Evolutionary conservation across 2,888 invertebrate species (phyloP).

Genomic region (Drosophila algonquin): DNA sequence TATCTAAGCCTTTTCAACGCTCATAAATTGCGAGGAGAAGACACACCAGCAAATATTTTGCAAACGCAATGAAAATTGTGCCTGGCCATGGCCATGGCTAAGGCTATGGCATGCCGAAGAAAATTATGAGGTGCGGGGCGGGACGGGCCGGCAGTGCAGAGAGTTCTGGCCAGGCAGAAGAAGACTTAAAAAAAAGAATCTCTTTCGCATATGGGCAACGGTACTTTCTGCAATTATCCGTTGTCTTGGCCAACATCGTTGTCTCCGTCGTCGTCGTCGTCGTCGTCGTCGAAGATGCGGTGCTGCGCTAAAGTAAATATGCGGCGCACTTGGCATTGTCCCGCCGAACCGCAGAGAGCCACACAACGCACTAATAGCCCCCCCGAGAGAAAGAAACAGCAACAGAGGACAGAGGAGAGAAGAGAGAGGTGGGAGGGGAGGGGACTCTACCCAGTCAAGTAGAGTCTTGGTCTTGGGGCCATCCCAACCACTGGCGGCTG

Average conservation of each 20-base stretch:
- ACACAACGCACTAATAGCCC: constrained; percentile 75
- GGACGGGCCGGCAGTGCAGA: not conserved
- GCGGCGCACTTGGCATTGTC: constrained; percentile 77
- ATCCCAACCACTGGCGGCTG: constrained; percentile 50
- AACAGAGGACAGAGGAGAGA: not conserved
- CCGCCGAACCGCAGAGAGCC: constrained; percentile 35
- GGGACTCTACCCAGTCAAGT: constrained; percentile 25
- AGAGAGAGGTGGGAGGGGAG: constrained; percentile 3
- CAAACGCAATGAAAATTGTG: constrained; percentile 64
- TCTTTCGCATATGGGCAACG: constrained; percentile 75
- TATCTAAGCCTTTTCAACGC: constrained; percentile 79
- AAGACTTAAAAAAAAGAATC: constrained; percentile 45
- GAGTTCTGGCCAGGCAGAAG: constrained; percentile 1
- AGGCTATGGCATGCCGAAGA: constrained; percentile 46
- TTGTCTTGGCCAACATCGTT: constrained; percentile 52
- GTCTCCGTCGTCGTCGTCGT: constrained; percentile 17
- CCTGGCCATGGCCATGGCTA: constrained; percentile 25
- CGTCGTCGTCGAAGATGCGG: constrained; percentile 56
- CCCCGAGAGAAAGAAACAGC: constrained; percentile 20
- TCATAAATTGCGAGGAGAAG: constrained; percentile 73
- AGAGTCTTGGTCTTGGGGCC: constrained; percentile 47
- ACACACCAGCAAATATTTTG: constrained; percentile 68
- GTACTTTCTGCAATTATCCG: constrained; percentile 79
- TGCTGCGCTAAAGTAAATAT: constrained; percentile 67
- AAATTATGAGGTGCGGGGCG: constrained; percentile 51